phyloP scores from a whole-genome alignment of 1,140 invertebrate genomes.

The Dendroctonus valens region DNA sequence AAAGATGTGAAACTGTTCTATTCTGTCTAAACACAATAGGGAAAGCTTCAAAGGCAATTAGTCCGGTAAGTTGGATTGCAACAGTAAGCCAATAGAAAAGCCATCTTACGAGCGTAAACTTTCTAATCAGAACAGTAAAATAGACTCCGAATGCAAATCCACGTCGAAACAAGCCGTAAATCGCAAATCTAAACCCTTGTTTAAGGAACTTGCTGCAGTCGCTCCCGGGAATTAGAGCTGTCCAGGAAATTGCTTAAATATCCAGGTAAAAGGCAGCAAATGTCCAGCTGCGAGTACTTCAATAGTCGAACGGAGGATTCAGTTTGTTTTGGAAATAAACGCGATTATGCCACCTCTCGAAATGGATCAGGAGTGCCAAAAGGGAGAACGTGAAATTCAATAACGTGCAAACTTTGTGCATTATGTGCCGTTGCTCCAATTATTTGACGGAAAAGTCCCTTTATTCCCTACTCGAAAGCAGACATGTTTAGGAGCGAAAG shows the following conservation, averaged over 20 bases:
- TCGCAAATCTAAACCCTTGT: constrained; percentile 10
- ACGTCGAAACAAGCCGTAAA: constrained; percentile 7
- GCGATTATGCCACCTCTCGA: too few species aligned
- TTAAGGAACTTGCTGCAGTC: constrained; percentile 1
- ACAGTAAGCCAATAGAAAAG: constrained; percentile 3
- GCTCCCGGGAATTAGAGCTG: neutral
- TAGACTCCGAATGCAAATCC: constrained; percentile 10
- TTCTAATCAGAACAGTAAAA: constrained; percentile 12
- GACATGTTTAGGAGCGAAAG: neutral
- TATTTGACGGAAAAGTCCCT: too few species aligned
- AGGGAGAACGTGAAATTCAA: too few species aligned
- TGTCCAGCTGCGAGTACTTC: too few species aligned
- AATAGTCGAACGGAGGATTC: too few species aligned
- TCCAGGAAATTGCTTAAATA: constrained; percentile 12
- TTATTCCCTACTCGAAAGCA: too few species aligned
- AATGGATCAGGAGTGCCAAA: too few species aligned
- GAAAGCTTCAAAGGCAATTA: neutral
- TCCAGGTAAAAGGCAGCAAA: constrained; percentile 12
- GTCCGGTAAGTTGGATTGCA: neutral
- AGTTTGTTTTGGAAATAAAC: too few species aligned
- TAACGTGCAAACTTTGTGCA: too few species aligned
- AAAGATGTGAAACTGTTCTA: neutral
- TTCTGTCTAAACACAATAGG: neutral
- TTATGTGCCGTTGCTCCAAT: too few species aligned
- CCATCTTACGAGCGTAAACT: constrained; percentile 6